Evolutionary conservation across 2,888 invertebrate species (phyloP).

Genomic region (Chelonus formosanus): DNA sequence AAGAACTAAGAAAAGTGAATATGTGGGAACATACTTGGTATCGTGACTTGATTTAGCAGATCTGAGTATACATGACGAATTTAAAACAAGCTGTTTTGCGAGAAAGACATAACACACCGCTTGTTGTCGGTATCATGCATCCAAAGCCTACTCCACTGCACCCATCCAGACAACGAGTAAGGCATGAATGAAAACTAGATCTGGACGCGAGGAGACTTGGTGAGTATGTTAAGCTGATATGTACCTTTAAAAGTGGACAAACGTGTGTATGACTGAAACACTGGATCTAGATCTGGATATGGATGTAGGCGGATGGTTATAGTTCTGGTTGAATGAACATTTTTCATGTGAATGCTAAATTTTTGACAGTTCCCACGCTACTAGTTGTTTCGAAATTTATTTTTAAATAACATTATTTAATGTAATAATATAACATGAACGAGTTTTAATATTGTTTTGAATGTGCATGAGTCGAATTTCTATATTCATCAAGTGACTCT

Average conservation of each 20-base stretch:
- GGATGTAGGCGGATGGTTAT: conserved; percentile 16
- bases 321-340: conserved; percentile 15
- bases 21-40: conserved; percentile 14
- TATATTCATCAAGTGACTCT: too few relatives aligned
- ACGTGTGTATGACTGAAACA: conserved; percentile 18
- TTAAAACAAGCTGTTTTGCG: conserved; percentile 21
- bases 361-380: conserved; percentile 24
- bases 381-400: conserved; percentile 2
- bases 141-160: conserved; percentile 3
- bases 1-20: neutral
- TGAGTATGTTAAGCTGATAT: conserved; percentile 17
- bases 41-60: conserved; percentile 13
- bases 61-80: conserved; percentile 23
- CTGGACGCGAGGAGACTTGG: conserved; percentile 28
- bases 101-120: conserved; percentile 27
- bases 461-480: too few relatives aligned
- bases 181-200: conserved; percentile 46
- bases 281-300: conserved; percentile 16
- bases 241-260: conserved; percentile 9
- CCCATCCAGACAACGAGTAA: conserved; percentile 16
- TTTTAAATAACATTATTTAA: neutral
- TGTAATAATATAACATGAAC: conserved; percentile 4
- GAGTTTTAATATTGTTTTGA: neutral
- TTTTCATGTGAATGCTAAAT: conserved; percentile 12
- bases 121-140: conserved; percentile 16